These are phyloP conservation scores for Gymnobelideus leadbeateri DNA, from an alignment of 2,113 vertebrate species.

Conservation along the genomic window DNA sequence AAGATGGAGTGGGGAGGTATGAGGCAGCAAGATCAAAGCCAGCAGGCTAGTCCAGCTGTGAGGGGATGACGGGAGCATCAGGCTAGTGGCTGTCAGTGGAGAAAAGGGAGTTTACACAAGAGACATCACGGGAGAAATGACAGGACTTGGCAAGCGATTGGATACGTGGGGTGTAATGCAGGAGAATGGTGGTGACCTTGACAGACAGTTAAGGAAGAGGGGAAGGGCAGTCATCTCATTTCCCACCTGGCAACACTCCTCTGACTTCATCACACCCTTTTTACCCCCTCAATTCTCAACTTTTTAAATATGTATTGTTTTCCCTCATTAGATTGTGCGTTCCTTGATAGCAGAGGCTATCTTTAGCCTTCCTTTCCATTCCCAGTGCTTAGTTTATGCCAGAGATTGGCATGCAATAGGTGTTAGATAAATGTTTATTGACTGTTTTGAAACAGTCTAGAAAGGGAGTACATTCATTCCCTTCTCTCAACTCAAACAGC, in stretches of 20 bases:
- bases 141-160: background rate
- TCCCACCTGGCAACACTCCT: background rate
- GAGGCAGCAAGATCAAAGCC: background rate
- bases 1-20: no score
- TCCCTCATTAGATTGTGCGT: background rate
- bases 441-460: background rate
- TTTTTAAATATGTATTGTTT: background rate
- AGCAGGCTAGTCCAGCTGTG: no score
- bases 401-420: background rate
- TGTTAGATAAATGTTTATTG: background rate
- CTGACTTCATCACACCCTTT: background rate
- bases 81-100: no score
- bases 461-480: background rate
- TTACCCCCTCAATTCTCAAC: background rate
- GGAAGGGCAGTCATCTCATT: background rate
- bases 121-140: background rate
- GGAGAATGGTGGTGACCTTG: background rate
- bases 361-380: background rate
- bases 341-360: background rate
- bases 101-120: background rate
- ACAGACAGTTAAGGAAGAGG: background rate
- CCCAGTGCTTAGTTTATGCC: background rate
- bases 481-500: background rate
- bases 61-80: no score
- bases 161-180: background rate